A percentile compares a stretch with the other conserved stretches of the same genome.
Evolutionary conservation across 2,888 invertebrate species (phyloP).

Genomic region (Nemotelus pantherinus): DNA sequence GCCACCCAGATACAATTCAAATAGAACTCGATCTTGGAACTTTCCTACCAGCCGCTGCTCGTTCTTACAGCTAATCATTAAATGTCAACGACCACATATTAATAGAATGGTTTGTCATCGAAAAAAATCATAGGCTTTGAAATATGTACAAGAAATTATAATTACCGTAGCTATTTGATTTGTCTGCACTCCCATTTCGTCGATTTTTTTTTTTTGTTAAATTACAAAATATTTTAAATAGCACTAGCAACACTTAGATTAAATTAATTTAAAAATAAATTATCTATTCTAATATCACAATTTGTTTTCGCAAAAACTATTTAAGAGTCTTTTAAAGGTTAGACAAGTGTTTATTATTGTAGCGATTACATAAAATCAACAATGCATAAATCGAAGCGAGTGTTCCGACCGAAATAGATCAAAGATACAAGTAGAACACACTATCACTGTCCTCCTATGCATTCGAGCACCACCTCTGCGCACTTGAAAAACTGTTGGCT

Average conservation of each 20-base stretch:
- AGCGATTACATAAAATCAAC: conserved; percentile 24
- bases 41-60: too few species aligned
- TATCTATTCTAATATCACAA: too few species aligned
- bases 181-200: conserved; percentile 25
- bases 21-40: too few species aligned
- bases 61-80: too few species aligned
- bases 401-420: too few species aligned
- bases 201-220: not conserved
- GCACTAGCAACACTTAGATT: conserved; percentile 3
- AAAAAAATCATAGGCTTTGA: not conserved
- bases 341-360: not conserved
- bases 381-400: too few species aligned
- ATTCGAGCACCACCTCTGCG: not conserved
- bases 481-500: not conserved
- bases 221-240: not conserved
- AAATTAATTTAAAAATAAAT: too few species aligned
- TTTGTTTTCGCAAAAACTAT: too few species aligned
- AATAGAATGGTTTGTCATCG: not conserved
- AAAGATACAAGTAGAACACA: too few species aligned
- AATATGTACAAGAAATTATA: not conserved
- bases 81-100: too few species aligned
- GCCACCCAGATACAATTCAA: too few species aligned
- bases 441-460: not conserved
- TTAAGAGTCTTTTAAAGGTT: too few species aligned
- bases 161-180: conserved; percentile 36